phyloP scores from a whole-genome alignment of 2,888 invertebrate genomes.

The Caenorhabditis parvicauda region DNA sequence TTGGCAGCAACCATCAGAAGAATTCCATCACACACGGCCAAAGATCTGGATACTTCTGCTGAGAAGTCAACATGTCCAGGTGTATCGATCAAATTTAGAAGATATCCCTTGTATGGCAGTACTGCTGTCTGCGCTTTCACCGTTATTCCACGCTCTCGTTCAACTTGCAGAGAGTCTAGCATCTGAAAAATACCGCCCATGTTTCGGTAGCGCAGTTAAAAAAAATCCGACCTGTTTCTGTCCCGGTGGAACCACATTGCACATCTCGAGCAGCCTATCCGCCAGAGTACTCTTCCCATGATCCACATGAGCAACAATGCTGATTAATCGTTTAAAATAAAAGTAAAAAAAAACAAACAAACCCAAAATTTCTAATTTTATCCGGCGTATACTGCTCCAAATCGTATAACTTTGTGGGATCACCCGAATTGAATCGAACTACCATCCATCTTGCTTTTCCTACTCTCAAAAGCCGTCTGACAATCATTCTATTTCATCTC shows the following conservation, averaged over 20 bases:
- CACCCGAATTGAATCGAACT: too few relatives aligned
- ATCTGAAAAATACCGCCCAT: conserved; percentile 12
- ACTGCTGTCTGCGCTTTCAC: conserved; percentile 96
- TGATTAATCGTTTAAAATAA: conserved; percentile 71
- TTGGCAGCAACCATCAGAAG: conserved; percentile 92
- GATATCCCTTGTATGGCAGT: conserved; percentile 68
- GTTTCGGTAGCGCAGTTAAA: background rate
- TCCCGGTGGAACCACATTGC: conserved; percentile 67
- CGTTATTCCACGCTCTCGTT: conserved; percentile 92
- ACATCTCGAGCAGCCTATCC: conserved; percentile 87
- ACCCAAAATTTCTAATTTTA: conserved; percentile 77
- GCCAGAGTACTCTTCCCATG: conserved; percentile 97
- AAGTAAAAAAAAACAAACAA: background rate
- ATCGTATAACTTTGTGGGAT: conserved; percentile 29
- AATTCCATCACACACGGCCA: conserved; percentile 90
- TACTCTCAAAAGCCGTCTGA: too few relatives aligned
- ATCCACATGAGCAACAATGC: conserved; percentile 98
- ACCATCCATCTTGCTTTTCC: too few relatives aligned
- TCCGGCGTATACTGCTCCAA: conserved; percentile 39
- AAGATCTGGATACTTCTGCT: conserved; percentile 77
- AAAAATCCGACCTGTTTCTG: conserved; percentile 17
- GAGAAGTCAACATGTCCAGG: conserved; percentile 92
- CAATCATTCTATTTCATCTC: too few relatives aligned
- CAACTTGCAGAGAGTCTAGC: conserved; percentile 70
- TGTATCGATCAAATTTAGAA: conserved; percentile 89